Percentiles rank a stretch among this genome's conserved stretches.
These are phyloP conservation scores for Rhynchonema sp. DNA, from an alignment of 2,888 invertebrate species.

Conservation along the genomic window DNA sequence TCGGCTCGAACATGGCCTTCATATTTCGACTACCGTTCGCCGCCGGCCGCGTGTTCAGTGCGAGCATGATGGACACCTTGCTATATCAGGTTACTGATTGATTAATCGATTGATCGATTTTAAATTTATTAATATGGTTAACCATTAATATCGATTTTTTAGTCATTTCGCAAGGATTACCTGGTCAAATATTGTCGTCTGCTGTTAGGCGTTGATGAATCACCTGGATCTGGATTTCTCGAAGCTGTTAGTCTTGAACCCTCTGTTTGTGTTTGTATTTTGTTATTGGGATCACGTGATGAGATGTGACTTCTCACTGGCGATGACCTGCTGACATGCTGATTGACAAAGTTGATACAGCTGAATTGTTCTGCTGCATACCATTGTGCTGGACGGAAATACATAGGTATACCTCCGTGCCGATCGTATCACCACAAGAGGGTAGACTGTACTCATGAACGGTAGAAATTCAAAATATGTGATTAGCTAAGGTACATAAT, in stretches of 20 bases:
- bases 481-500: too few relatives aligned
- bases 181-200: slow-evolving; percentile 88
- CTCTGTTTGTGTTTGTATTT: too few relatives aligned
- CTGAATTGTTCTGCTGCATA: too few relatives aligned
- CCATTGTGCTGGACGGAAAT: too few relatives aligned
- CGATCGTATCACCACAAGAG: too few relatives aligned
- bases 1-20: slow-evolving; percentile 93
- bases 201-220: slow-evolving; percentile 83
- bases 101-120: background rate
- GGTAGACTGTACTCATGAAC: too few relatives aligned
- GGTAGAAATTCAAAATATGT: too few relatives aligned
- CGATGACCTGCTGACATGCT: background rate
- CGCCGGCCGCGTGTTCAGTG: slow-evolving; percentile 90
- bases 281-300: slow-evolving; percentile 82
- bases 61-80: slow-evolving; percentile 90
- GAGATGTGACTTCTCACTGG: slow-evolving; percentile 68
- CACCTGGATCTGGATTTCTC: slow-evolving; percentile 86
- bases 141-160: too few relatives aligned
- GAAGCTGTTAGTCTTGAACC: slow-evolving; percentile 55
- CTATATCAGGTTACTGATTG: slow-evolving; percentile 44
- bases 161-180: slow-evolving; percentile 94
- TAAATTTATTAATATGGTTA: background rate
- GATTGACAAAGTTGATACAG: background rate
- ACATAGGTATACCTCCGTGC: too few relatives aligned
- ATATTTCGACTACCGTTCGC: slow-evolving; percentile 97